A percentile compares a stretch with the other conserved stretches of the same genome.
These are phyloP conservation scores for Metallyticus violacea DNA, from an alignment of 2,888 invertebrate genomes.

Conservation along the genomic window DNA sequence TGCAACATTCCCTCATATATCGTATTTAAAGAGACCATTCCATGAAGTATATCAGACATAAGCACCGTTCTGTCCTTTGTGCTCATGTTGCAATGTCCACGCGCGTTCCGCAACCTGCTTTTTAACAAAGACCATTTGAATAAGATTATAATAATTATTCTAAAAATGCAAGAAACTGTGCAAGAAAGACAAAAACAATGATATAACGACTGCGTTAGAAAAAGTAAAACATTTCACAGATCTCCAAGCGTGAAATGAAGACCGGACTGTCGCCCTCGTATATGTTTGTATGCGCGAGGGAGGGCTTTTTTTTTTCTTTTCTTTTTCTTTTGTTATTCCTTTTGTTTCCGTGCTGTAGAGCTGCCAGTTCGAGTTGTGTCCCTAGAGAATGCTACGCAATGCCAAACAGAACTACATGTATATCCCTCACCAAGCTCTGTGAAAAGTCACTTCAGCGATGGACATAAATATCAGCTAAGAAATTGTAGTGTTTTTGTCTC, in stretches of 20 bases:
- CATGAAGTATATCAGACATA: too few relatives aligned
- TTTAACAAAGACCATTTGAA: background rate
- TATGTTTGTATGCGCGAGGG: too few relatives aligned
- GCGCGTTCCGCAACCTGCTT: background rate
- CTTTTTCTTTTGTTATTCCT: too few relatives aligned
- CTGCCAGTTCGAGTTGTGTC: background rate
- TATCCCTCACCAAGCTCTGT: background rate
- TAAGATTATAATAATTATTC: background rate
- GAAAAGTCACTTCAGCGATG: background rate
- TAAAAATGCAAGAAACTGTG: background rate
- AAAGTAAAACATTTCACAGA: too few relatives aligned
- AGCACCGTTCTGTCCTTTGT: too few relatives aligned
- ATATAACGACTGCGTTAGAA: background rate
- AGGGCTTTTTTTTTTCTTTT: too few relatives aligned
- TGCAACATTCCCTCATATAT: too few relatives aligned
- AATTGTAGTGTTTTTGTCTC: too few relatives aligned
- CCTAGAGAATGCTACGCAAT: background rate
- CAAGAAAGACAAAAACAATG: too few relatives aligned
- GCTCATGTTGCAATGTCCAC: background rate
- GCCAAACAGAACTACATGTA: background rate
- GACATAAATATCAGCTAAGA: background rate
- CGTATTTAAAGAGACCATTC: too few relatives aligned
- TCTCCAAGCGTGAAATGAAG: background rate
- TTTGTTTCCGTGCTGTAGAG: background rate
- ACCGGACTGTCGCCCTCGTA: too few relatives aligned